Evolutionary conservation across 2,797 vertebrate species (phyloP), one percentile per base, ranked within the genome.

Genomic region (Octomys mimax): DNA sequence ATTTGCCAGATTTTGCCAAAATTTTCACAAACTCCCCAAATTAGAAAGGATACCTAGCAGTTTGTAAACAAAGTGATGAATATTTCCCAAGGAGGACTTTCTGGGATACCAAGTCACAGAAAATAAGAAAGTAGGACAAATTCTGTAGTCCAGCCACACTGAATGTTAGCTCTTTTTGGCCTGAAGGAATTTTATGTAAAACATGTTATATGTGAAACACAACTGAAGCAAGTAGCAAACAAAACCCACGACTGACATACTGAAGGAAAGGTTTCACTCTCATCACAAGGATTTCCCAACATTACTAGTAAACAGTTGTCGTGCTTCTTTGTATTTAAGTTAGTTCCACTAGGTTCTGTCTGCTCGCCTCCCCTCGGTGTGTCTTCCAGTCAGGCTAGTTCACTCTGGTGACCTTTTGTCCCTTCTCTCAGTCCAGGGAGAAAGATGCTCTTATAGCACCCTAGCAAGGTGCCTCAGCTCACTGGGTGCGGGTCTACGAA

Each of bases 61-160:
- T 77, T 68, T 89, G 64, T 59, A 94, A 95, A 86, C 86, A 83
- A 90, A 57, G 57, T 52, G 42, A 73, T 62, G 22, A 36, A 89
- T 94, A 71, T 57, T 93, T 96, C 46, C 66, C 66, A 81, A 92
- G 66, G 73, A 87, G 71, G 70, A 87, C 73, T 92, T 95, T 97
- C 91, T 83, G 86, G 94, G 54, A 88, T 90, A 91, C 31, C 24
- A 75, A 92, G 82, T 19, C 87, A 62, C 18, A 75, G 87, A 90
- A 59, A 71, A 80, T 54, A 59, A 95, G 42, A 92, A 89, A 95
- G 80, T 39, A 84, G 88, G 75, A 81, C 82, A 82, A 78, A 66
- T 13, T 66, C 31, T 87, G 57, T 2, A 64, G 46, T 52, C 22
- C 66, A 39, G 8, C 68, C 36, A 54, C 81, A 92, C 0, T 2